Evolutionary conservation across 1,140 invertebrate genomes (phyloP), one percentile per base, ranked within the genome.

Genomic region (Phenacoccus solenopsis): DNA sequence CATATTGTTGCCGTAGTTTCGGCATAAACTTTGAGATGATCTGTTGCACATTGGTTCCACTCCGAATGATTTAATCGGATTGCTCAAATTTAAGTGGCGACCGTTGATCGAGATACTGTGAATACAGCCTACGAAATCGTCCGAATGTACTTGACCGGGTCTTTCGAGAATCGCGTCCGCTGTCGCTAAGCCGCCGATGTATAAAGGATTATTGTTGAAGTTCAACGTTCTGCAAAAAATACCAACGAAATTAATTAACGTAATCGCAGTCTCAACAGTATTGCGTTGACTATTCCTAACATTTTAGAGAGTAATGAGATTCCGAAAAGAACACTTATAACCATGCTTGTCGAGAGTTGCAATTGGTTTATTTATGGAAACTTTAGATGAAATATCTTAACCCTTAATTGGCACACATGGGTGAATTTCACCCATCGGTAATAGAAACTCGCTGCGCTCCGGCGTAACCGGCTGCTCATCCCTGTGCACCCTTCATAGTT

Each of bases 91-190:
- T 1, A 95, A 75, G 0, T 84, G 78, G 12, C 90, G 82, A 9
- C 93, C 93, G 76, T 96, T 95, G 30, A 97, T 86, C 0, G 87
- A 86, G 0, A 96, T 87, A 72, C 91, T 93, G 74, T 96, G 91
- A 68, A 97, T 84, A 75, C 95, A 97, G 1, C 95, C 95, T 32
- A 96, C 87, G 68, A 97, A 87, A 78, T 97, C 94, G 76, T 96
- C 93, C 0, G 92, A 90, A 72, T 88, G 87, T 24, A 97, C 86
- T 81, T 96, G 92, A 0, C 90, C 92, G 0, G 90, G 89, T 69
- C 91, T 83, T 78, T 94, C 90, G 9, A 95, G 78, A 0, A 96
- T 85, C 0, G 91, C 87, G 79, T 94, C 89, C 0, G 93, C 88
- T 67, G 87, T 87, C 35, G 85, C 80, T 12, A 98, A 78, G 21